Conservation (phyloP, 2,797 vertebrate genomes). For the Cossypha dichroa region DNA sequence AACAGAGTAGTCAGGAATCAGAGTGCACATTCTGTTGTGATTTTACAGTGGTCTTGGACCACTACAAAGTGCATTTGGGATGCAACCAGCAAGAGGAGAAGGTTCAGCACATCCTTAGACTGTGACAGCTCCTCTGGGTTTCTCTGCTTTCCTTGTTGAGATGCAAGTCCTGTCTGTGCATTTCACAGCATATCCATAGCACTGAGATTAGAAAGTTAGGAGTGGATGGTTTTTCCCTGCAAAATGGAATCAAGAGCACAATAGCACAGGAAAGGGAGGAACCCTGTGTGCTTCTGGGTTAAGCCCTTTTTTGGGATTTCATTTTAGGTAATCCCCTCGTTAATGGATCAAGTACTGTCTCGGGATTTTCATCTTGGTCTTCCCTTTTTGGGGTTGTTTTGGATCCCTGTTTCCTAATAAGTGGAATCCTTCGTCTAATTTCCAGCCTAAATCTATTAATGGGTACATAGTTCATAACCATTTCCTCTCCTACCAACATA, state of each 20-base stretch:
- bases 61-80: not conserved
- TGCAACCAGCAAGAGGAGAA: not conserved
- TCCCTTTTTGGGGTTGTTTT: not conserved
- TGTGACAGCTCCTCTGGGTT: not conserved
- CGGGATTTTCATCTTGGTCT: not conserved
- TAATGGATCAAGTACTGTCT: not conserved
- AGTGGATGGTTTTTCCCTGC: not conserved
- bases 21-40: not conserved
- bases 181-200: not conserved
- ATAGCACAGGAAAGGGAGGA: not conserved
- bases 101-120: not conserved
- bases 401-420: not conserved
- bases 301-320: not conserved
- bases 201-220: not conserved
- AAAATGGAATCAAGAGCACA: not conserved
- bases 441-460: not conserved
- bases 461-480: not conserved
- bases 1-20: not conserved
- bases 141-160: not conserved
- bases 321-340: not conserved
- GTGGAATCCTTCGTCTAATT: not conserved
- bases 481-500: constrained; percentile 5
- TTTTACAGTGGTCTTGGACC: not conserved
- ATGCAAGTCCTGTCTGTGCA: not conserved
- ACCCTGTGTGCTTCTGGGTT: not conserved